Percentiles rank a stretch among this genome's conserved stretches.
These are phyloP conservation scores for Chionomys nivalis DNA, from an alignment of 2,113 vertebrate genomes.

Conservation along the genomic window DNA sequence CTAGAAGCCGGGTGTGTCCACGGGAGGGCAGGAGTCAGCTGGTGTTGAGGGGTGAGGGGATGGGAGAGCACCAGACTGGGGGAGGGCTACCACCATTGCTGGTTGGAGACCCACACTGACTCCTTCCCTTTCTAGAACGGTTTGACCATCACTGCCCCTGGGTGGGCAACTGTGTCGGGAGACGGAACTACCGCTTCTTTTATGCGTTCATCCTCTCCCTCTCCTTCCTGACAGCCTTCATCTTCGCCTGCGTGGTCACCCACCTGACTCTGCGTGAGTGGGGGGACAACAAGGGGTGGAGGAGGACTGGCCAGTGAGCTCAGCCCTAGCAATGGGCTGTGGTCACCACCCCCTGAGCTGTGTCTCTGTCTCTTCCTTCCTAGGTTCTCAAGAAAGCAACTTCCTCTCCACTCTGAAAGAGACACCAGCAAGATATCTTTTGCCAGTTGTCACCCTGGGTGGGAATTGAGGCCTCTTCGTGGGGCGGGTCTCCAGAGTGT, in stretches of 20 bases:
- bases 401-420: constrained; percentile 92
- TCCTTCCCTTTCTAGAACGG: constrained; percentile 87
- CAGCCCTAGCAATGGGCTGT: neutral
- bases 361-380: constrained; percentile 51
- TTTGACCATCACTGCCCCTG: constrained; percentile 99
- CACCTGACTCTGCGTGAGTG: constrained; percentile 95
- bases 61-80: neutral
- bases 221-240: constrained; percentile 97
- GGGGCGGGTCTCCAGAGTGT: neutral
- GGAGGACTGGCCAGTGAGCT: neutral
- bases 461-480: neutral
- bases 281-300: neutral
- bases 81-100: neutral
- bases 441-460: neutral
- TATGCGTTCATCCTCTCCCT: constrained; percentile 98
- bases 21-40: neutral
- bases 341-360: neutral
- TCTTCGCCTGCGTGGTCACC: constrained; percentile 96
- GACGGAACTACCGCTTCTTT: constrained; percentile 97
- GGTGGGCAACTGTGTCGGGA: constrained; percentile 99
- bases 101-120: fast-evolving
- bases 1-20: neutral
- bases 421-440: constrained; percentile 99
- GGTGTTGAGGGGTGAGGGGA: neutral
- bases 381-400: constrained; percentile 92